Evolutionary conservation across 2,888 invertebrate species (phyloP).

Genomic region (Vanessa cardui): DNA sequence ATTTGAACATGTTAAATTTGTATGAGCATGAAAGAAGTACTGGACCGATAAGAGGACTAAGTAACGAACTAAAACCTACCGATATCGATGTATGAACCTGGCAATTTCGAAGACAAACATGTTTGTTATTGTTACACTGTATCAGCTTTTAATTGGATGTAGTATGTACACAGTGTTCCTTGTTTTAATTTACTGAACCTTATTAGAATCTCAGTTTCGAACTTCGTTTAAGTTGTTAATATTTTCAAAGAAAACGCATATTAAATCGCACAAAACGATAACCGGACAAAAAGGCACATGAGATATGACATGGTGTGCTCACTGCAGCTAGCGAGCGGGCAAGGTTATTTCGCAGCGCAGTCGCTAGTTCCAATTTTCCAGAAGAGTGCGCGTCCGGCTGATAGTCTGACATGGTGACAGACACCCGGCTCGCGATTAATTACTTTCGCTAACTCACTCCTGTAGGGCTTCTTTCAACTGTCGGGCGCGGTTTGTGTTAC

Average conservation of each 20-base stretch:
- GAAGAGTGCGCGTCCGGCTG: slow-evolving; percentile 62
- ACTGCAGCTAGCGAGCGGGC: slow-evolving; percentile 38
- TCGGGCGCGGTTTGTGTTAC: slow-evolving; percentile 65
- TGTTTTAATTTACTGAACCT: too few species aligned
- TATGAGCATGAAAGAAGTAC: too few species aligned
- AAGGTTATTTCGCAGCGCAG: slow-evolving; percentile 66
- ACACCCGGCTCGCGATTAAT: slow-evolving; percentile 65
- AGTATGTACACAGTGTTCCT: too few species aligned
- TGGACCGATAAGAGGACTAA: too few species aligned
- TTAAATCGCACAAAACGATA: not conserved
- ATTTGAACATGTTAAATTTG: too few species aligned
- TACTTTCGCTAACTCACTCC: slow-evolving; percentile 70
- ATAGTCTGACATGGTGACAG: slow-evolving; percentile 76
- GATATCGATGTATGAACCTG: too few species aligned
- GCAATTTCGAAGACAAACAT: too few species aligned
- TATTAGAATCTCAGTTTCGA: too few species aligned
- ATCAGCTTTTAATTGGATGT: too few species aligned
- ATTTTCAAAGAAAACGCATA: not conserved
- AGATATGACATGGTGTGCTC: slow-evolving; percentile 8
- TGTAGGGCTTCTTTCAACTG: slow-evolving; percentile 71
- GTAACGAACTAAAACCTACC: too few species aligned
- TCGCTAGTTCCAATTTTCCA: slow-evolving; percentile 74
- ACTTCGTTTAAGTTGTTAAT: not conserved
- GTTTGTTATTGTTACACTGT: too few species aligned
- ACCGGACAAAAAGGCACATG: not conserved